phyloP scores from a whole-genome alignment of 2,888 invertebrate genomes.

The Resseliella maxima region DNA sequence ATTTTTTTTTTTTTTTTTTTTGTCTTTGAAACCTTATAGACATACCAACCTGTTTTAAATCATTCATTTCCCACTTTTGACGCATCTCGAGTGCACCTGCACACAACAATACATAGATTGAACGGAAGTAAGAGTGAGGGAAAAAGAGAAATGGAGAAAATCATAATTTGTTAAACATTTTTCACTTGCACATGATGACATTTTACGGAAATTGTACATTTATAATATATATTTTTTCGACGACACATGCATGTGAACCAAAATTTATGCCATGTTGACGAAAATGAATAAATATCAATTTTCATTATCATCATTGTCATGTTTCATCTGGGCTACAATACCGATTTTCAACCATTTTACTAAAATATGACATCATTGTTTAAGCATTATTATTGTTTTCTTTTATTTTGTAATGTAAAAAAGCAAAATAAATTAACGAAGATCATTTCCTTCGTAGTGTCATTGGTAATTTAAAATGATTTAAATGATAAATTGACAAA shows the following conservation, averaged over 20 bases:
- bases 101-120: background rate
- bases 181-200: background rate
- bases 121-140: no score
- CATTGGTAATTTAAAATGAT: no score
- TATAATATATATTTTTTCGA: background rate
- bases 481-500: no score
- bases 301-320: slow-evolving; percentile 12
- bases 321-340: background rate
- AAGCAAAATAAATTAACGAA: background rate
- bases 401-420: no score
- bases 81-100: background rate
- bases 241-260: background rate
- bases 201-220: background rate
- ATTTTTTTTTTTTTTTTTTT: background rate
- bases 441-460: background rate
- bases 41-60: background rate
- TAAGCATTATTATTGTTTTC: no score
- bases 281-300: slow-evolving; percentile 23
- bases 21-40: background rate
- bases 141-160: no score
- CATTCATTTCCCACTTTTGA: background rate
- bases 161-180: background rate
- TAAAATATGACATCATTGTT: background rate
- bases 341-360: background rate
- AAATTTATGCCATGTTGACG: background rate